These are phyloP conservation scores for Lordiphosa fenestrarum DNA, from an alignment of 2,888 invertebrate species.

Conservation along the genomic window DNA sequence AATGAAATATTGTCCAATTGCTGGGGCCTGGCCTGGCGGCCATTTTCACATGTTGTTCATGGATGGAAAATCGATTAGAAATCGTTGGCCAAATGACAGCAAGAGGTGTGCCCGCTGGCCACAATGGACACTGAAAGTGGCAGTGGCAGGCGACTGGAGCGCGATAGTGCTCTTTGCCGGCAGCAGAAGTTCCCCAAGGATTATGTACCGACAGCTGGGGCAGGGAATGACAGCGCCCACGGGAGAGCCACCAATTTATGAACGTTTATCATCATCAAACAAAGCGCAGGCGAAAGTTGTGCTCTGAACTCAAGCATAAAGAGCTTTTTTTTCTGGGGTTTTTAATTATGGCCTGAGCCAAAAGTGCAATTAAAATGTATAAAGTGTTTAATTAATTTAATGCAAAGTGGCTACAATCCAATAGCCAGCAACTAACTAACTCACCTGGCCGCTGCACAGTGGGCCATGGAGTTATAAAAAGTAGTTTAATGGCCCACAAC, in stretches of 20 bases:
- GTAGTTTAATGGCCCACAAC: too few relatives aligned
- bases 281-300: slow-evolving; percentile 55
- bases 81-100: slow-evolving; percentile 72
- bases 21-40: slow-evolving; percentile 32
- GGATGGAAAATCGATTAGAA: slow-evolving; percentile 69
- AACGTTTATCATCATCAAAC: slow-evolving; percentile 35
- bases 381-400: slow-evolving; percentile 69
- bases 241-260: slow-evolving; percentile 42
- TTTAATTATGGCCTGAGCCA: slow-evolving; percentile 25
- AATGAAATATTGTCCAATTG: slow-evolving; percentile 56
- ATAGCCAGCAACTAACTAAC: slow-evolving; percentile 21
- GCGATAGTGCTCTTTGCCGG: slow-evolving; percentile 19
- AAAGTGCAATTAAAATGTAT: slow-evolving; percentile 62
- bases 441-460: slow-evolving; percentile 24
- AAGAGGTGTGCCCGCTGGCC: slow-evolving; percentile 68
- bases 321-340: slow-evolving; percentile 7
- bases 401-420: slow-evolving; percentile 32
- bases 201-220: slow-evolving; percentile 29
- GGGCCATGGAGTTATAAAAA: too few relatives aligned
- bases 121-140: slow-evolving; percentile 33
- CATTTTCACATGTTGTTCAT: slow-evolving; percentile 45
- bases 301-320: slow-evolving; percentile 18
- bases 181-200: slow-evolving; percentile 46
- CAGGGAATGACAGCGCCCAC: slow-evolving; percentile 21
- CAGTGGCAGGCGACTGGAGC: slow-evolving; percentile 16